These are phyloP conservation scores for Scaptomyza flava DNA, from an alignment of 2,888 invertebrate species.

Conservation along the genomic window DNA sequence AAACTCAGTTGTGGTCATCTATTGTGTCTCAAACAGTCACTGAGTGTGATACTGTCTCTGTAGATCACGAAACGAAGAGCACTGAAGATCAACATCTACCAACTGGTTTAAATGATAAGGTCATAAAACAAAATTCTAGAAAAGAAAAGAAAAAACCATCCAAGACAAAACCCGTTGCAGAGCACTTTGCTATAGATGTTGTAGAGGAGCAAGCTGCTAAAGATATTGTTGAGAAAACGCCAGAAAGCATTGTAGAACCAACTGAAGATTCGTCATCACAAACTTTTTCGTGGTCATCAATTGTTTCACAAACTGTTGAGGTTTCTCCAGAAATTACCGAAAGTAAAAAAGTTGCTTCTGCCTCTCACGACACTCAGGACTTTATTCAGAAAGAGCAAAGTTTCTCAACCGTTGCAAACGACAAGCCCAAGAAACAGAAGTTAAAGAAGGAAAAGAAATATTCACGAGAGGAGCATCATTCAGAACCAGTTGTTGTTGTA, in stretches of 20 bases:
- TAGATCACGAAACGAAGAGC: slow-evolving; percentile 5
- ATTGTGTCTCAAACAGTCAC: slow-evolving; percentile 30
- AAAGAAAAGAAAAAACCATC: slow-evolving; percentile 38
- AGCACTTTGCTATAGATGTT: no score
- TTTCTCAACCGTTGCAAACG: slow-evolving; percentile 34
- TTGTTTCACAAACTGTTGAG: slow-evolving; percentile 40
- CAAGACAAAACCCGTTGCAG: slow-evolving; percentile 7
- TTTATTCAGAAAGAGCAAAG: slow-evolving; percentile 38
- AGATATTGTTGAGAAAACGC: not conserved
- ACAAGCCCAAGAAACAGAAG: slow-evolving; percentile 36
- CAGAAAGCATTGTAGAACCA: not conserved
- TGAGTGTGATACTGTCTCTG: not conserved
- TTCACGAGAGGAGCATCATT: slow-evolving; percentile 5
- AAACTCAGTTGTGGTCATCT: slow-evolving; percentile 43
- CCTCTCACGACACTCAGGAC: slow-evolving; percentile 9
- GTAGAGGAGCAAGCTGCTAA: not conserved
- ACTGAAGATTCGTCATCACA: slow-evolving; percentile 1
- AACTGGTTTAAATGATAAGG: slow-evolving; percentile 25
- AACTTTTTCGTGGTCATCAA: slow-evolving; percentile 43
- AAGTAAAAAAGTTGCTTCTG: not conserved
- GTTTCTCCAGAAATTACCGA: slow-evolving; percentile 7
- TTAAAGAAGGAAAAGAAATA: slow-evolving; percentile 41
- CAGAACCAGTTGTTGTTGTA: slow-evolving; percentile 2
- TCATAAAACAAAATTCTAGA: slow-evolving; percentile 28
- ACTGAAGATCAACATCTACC: slow-evolving; percentile 31